Evolutionary conservation across 1,140 invertebrate genomes (phyloP).

Genomic region (Triops cancriformis): DNA sequence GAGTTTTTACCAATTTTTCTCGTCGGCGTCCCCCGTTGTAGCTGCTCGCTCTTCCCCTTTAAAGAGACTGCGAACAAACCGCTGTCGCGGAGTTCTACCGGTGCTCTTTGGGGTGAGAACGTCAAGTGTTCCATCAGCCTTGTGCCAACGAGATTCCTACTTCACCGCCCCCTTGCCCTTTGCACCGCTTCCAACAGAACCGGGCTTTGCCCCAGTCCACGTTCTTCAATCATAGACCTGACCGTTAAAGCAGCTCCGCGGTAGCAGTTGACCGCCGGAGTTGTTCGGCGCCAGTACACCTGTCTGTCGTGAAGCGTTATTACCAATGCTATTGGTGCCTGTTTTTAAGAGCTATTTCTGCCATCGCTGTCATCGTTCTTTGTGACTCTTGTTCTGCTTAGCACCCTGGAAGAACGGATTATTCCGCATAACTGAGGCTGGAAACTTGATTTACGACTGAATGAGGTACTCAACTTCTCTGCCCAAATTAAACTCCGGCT

Average conservation of each 20-base stretch:
- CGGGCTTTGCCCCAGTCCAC: background rate
- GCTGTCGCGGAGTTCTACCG: background rate
- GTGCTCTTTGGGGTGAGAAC: background rate
- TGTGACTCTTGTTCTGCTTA: too few species aligned
- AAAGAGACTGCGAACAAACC: conserved; percentile 9
- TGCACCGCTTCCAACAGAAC: background rate
- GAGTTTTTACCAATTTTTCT: background rate
- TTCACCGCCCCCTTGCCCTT: background rate
- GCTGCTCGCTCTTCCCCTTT: background rate
- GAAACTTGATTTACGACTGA: too few species aligned
- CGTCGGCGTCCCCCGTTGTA: background rate
- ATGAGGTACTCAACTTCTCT: too few species aligned
- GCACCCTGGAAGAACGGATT: too few species aligned
- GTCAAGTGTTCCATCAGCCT: background rate
- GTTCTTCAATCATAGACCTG: background rate
- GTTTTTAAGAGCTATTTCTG: too few species aligned
- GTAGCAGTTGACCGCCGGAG: background rate
- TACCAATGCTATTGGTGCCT: too few species aligned
- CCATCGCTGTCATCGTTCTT: too few species aligned
- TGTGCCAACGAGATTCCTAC: background rate
- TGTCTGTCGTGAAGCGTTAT: background rate
- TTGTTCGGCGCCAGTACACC: background rate
- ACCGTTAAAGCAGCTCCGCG: background rate
- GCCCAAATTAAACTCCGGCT: too few species aligned
- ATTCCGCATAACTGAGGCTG: too few species aligned